Evolutionary conservation across 2,888 invertebrate species (phyloP).

Genomic region (Pasiphila rectangulata): DNA sequence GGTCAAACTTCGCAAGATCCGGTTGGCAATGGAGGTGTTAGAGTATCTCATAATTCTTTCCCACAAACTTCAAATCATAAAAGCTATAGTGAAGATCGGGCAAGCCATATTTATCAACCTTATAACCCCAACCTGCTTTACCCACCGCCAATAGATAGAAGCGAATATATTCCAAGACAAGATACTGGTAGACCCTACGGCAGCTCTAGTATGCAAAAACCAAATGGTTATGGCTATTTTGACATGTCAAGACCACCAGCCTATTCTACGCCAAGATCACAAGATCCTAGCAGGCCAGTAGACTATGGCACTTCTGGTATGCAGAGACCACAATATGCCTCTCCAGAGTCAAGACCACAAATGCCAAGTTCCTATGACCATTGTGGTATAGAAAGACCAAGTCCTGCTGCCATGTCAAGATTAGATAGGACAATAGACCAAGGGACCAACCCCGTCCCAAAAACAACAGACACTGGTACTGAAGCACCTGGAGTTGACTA

Average conservation of each 20-base stretch:
- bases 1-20: too few species aligned
- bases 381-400: constrained; percentile 4
- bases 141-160: not conserved
- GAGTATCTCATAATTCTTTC: too few species aligned
- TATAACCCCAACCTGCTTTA: not conserved
- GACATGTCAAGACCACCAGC: not conserved
- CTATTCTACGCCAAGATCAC: not conserved
- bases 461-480: not conserved
- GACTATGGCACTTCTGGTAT: not conserved
- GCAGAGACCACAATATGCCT: too few species aligned
- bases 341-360: too few species aligned
- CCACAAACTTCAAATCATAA: too few species aligned
- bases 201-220: not conserved
- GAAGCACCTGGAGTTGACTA: not conserved
- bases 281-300: not conserved
- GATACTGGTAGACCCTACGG: too few species aligned
- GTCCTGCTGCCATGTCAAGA: constrained; percentile 1
- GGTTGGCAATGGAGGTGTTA: too few species aligned
- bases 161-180: too few species aligned
- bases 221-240: not conserved
- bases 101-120: not conserved
- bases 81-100: not conserved
- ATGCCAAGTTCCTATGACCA: too few species aligned
- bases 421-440: too few species aligned
- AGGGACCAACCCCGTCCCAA: too few species aligned